Percentiles rank a stretch among this genome's conserved stretches.
Conservation (phyloP, 1,140 invertebrate genomes). For the Harpegnathos saltator region DNA sequence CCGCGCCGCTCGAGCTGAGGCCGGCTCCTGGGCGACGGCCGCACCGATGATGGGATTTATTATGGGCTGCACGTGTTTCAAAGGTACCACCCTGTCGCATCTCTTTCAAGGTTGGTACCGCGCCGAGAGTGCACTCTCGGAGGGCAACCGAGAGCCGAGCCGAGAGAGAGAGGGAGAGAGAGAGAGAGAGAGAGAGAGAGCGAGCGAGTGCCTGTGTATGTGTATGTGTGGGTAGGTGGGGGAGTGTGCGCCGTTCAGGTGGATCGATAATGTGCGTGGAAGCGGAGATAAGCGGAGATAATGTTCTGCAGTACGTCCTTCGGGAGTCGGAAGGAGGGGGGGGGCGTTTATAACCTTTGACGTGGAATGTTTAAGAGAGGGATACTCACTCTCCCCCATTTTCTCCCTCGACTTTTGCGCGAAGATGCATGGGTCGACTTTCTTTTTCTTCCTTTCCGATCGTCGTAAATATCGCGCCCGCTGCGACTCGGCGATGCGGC, state of each 20-base stretch:
- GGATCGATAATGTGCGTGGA: conserved; percentile 4
- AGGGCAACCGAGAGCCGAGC: conserved; percentile 2
- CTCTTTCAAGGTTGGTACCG: conserved; percentile 82
- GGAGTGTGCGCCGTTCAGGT: neutral
- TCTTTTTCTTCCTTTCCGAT: too few species aligned
- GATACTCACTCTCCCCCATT: neutral
- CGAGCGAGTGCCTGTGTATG: neutral
- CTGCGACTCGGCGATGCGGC: too few species aligned
- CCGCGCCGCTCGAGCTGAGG: conserved; percentile 47
- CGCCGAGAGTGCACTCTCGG: neutral
- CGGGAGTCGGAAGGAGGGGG: too few species aligned
- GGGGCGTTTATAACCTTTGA: neutral
- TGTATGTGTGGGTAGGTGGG: neutral
- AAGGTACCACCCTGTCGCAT: conserved; percentile 89
- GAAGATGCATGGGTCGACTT: too few species aligned
- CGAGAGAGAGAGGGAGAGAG: neutral
- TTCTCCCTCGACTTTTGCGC: neutral
- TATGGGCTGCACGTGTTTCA: conserved; percentile 95
- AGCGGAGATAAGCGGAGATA: neutral
- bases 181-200: neutral
- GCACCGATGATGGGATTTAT: conserved; percentile 87
- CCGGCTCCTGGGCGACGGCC: conserved; percentile 47
- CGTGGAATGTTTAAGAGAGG: neutral
- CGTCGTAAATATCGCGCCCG: too few species aligned
- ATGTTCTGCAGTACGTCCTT: neutral